Conservation (phyloP, 2,888 invertebrate species). For the Mythimna ferrago region DNA sequence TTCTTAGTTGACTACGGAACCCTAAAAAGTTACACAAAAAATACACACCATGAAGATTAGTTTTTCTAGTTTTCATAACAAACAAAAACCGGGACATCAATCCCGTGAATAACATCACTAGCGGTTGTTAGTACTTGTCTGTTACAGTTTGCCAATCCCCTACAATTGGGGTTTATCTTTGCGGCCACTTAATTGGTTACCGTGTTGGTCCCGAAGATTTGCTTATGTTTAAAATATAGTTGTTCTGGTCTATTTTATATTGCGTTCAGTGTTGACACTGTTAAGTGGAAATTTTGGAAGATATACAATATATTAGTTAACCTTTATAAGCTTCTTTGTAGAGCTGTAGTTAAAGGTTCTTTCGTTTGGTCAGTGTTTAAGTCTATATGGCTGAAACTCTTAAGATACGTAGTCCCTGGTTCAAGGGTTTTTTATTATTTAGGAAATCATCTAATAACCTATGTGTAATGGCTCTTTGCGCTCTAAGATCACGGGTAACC, state of each 20-base stretch:
- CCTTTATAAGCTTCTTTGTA: too few relatives aligned
- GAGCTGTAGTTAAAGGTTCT: not conserved
- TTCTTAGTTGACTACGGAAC: too few relatives aligned
- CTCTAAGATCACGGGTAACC: too few relatives aligned
- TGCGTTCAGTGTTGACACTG: slow-evolving; percentile 15
- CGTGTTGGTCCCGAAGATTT: slow-evolving; percentile 64
- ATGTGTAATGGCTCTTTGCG: too few relatives aligned
- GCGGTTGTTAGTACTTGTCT: slow-evolving; percentile 46
- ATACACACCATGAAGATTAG: not conserved
- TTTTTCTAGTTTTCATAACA: not conserved
- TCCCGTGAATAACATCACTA: slow-evolving; percentile 48
- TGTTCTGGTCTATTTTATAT: slow-evolving; percentile 45
- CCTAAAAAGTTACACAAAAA: not conserved
- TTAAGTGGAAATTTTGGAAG: not conserved
- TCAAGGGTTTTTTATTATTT: too few relatives aligned
- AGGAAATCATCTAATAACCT: too few relatives aligned
- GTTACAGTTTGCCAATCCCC: slow-evolving; percentile 60
- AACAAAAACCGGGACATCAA: not conserved
- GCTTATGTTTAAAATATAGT: slow-evolving; percentile 52
- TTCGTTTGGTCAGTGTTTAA: not conserved
- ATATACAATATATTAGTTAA: too few relatives aligned
- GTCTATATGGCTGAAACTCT: too few relatives aligned
- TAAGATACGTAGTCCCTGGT: too few relatives aligned
- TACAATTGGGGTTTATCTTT: slow-evolving; percentile 67
- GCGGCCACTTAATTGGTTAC: slow-evolving; percentile 65